Percentiles rank a stretch among this genome's conserved stretches.
Conservation (phyloP, 2,888 invertebrate genomes). For the Choreutis nemorana region DNA sequence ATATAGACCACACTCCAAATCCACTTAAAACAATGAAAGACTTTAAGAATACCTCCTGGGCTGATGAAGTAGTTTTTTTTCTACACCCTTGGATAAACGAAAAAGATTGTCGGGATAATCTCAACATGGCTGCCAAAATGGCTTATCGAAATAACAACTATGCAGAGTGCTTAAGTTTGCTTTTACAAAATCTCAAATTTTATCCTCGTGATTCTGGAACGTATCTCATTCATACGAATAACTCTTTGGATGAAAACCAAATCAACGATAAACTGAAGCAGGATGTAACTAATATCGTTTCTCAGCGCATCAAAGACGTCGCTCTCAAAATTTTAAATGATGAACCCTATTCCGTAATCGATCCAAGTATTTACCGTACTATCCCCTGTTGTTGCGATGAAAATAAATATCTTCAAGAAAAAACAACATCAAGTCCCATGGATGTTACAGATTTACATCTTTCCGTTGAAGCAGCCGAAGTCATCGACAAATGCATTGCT, state of each 20-base stretch:
- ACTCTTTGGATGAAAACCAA: slow-evolving; percentile 12
- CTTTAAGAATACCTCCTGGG: slow-evolving; percentile 46
- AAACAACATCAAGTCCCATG: slow-evolving; percentile 12
- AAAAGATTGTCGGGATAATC: slow-evolving; percentile 27
- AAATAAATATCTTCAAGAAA: slow-evolving; percentile 25
- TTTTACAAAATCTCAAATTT: slow-evolving; percentile 35
- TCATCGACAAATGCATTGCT: slow-evolving; percentile 46
- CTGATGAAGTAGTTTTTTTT: slow-evolving; percentile 38
- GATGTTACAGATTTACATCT: slow-evolving; percentile 19
- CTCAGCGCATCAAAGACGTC: slow-evolving; percentile 47
- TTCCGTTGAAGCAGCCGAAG: slow-evolving; percentile 33
- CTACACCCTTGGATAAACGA: slow-evolving; percentile 44
- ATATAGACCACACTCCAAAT: slow-evolving; percentile 32
- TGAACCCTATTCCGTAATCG: slow-evolving; percentile 31
- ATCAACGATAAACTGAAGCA: slow-evolving; percentile 13
- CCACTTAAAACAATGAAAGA: slow-evolving; percentile 35
- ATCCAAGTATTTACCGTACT: slow-evolving; percentile 23
- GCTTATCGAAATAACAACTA: slow-evolving; percentile 40
- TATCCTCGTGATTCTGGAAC: slow-evolving; percentile 19
- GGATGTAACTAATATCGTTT: slow-evolving; percentile 36
- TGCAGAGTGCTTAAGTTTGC: slow-evolving; percentile 34
- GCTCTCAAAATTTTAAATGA: slow-evolving; percentile 48
- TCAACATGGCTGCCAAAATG: slow-evolving; percentile 48
- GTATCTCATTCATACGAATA: slow-evolving; percentile 32
- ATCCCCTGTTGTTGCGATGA: slow-evolving; percentile 51